A percentile compares a stretch with the other conserved stretches of the same genome.
Conservation (phyloP, 2,113 vertebrate genomes). For the Tetrao urogallus region DNA sequence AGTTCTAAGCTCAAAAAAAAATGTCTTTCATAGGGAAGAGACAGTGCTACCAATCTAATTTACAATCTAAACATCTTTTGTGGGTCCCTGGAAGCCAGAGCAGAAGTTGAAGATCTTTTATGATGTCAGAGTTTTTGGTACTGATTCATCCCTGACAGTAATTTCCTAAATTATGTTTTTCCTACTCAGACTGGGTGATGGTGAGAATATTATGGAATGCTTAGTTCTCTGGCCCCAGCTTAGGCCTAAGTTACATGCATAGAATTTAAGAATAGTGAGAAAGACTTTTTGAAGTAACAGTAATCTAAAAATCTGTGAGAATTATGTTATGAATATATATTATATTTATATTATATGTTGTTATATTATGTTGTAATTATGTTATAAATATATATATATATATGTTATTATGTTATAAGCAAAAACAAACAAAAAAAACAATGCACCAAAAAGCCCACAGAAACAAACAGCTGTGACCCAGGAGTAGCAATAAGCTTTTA, state of each 20-base stretch:
- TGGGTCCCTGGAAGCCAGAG: neutral
- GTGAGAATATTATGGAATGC: neutral
- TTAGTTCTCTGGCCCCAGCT: neutral
- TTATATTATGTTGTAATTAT: too few species aligned
- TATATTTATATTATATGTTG: too few species aligned
- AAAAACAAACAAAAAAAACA: too few species aligned
- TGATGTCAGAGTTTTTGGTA: neutral
- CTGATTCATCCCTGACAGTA: neutral
- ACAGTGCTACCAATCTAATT: neutral
- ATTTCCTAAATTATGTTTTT: neutral
- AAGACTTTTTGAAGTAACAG: neutral
- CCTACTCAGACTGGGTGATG: neutral
- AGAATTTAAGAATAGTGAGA: neutral
- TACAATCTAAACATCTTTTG: neutral
- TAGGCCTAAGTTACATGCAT: neutral
- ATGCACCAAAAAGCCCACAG: too few species aligned
- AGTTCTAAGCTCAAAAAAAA: neutral
- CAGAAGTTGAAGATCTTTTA: neutral
- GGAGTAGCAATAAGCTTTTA: neutral
- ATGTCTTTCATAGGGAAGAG: neutral
- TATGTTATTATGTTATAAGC: neutral
- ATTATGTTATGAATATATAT: neutral
- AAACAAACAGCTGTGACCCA: neutral
- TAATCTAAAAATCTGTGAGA: neutral
- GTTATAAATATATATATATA: too few species aligned